Base-by-base conservation (phyloP, 2,888 invertebrate genomes). In the Caenorhabditis sinica region DNA sequence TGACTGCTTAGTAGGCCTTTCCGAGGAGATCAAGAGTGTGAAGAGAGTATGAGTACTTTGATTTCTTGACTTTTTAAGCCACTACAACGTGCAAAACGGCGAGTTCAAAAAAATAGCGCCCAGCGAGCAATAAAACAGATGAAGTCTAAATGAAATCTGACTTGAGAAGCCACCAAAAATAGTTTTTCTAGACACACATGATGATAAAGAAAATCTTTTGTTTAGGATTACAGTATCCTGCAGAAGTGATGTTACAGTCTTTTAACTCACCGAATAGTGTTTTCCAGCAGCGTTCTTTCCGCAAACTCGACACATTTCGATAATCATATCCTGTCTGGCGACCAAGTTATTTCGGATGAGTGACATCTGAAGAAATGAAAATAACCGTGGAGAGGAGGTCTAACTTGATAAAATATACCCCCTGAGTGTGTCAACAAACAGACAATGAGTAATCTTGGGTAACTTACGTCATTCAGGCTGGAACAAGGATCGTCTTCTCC, bases 231-330 rank as follows among this genome's bases (percentile, higher is more conserved):
- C 56, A 28, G 25, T 56, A 25, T 20, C 15, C n/a, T 20, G 51
- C 3, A n/a, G n/a, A n/a, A n/a, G n/a, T n/a, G n/a, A n/a, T n/a
- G n/a, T n/a, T n/a, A n/a, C n/a, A n/a, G n/a, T n/a, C n/a, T n/a
- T n/a, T 23, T 43, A 69, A 56, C 80, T 65, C 36, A 80, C 81
- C 28, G 81, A 74, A 40, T 81, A 81, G 25, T 81, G 81, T 49
- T 68, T 81, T 23, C 81, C 81, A 15, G 81, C 81, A 0, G 81
- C 56, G n/a, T 60, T 60, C 25, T 74, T 81, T 9, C 73, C 73
- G 51, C 81, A 81, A 43, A 81, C 81, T 66, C 60, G 23, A 40
- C 81, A 81, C 30, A 68, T 74, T 43, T 81, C 71, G n/a, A 43
- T 20, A 13, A 40, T 0, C 33, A 69, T 33, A 1, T 66, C 66